Base-by-base conservation (phyloP, 2,888 invertebrate species). In the Nephrotoma guestfalica region DNA sequence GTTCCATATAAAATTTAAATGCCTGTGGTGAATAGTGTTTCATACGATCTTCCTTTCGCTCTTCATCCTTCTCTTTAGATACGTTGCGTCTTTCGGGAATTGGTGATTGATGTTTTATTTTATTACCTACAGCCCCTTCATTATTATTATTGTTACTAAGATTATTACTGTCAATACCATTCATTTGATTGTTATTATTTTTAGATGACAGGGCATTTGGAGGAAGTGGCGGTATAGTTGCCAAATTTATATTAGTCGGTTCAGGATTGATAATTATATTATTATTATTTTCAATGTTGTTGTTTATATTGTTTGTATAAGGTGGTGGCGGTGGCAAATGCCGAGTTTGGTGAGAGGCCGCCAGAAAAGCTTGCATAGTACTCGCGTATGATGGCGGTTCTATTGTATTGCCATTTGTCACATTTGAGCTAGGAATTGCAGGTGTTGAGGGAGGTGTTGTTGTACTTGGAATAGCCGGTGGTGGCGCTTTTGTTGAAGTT, bases 1-100 rank as follows among this genome's bases (percentile, higher is more conserved):
- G 99, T 91, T 99, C 99, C 99, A 99, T 99, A 91, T 97, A 99
- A 92, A 99, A 99, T 91, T 99, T 99, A 92, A 98, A 99, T 6
- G 99, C 99, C 91, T 98, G 97, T 0, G 98, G 98, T 11, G 98
- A 98, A 91, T 98, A 98, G 90, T 98, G 97, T 88, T 97, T 94
- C 86, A 97, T 97, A 91, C 97, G 96, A 88, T 96, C 96, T 90
- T 98, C 98, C 88, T 97, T 93, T 87, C 98, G 93, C 90, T 98
- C 97, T 89, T 97, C 97, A 90, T 91, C 91, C 90, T 96, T 95
- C 89, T 96, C 96, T 91, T 97, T 97, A 89, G 97, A 97, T 90
- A 97, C 96, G 90, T 96, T 96, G 90, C 96, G 97, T 30, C 98
- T 93, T 90, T 98, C 98, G 0, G 98, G 98, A 89, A 98, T 98